Conservation (phyloP, 2,113 vertebrate genomes). For the Diadophis punctatus region DNA sequence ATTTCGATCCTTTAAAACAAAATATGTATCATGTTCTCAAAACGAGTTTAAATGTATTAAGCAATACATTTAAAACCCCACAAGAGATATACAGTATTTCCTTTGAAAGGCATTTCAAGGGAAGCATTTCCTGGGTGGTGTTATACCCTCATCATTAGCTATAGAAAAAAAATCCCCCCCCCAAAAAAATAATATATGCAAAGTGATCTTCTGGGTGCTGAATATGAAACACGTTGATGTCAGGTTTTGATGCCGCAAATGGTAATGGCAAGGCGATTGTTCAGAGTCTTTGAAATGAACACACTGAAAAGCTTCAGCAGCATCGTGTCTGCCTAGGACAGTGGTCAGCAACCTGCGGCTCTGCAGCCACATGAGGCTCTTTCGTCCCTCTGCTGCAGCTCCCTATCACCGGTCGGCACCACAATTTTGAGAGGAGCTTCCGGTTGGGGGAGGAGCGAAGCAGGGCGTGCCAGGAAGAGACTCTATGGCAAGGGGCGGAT, state of each 20-base stretch:
- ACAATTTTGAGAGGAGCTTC: too few relatives aligned
- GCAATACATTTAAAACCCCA: background rate
- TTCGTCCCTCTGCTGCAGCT: too few relatives aligned
- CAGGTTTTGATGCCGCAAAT: background rate
- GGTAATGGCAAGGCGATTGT: background rate
- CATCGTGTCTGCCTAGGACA: background rate
- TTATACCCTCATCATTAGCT: background rate
- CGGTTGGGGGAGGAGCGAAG: too few relatives aligned
- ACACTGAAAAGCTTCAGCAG: background rate
- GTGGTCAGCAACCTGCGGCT: too few relatives aligned
- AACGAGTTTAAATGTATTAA: background rate
- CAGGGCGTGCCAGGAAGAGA: too few relatives aligned
- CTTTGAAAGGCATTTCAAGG: background rate
- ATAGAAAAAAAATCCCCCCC: background rate
- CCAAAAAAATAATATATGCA: background rate
- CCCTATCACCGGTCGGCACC: too few relatives aligned
- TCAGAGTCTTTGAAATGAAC: background rate
- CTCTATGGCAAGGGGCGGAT: too few relatives aligned
- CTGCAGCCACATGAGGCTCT: too few relatives aligned
- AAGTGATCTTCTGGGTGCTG: background rate
- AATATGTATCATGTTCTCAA: background rate
- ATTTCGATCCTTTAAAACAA: background rate
- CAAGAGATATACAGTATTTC: background rate
- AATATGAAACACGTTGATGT: background rate
- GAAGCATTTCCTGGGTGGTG: background rate